Conservation (phyloP, 1,140 invertebrate genomes). For the Bombus fervidus region DNA sequence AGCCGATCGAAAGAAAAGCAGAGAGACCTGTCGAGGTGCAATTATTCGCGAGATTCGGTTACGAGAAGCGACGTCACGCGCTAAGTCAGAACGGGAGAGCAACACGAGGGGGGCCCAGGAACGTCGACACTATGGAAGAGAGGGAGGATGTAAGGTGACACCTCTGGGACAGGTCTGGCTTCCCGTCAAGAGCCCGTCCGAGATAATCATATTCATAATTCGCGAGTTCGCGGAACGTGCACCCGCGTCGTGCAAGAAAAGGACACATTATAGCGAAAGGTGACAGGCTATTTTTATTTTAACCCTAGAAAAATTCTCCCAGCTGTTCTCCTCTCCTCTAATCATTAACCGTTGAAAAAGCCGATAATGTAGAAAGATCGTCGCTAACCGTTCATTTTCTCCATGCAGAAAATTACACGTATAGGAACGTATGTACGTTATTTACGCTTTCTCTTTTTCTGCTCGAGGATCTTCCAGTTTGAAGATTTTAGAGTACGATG, state of each 20-base stretch:
- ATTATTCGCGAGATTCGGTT: slow-evolving; percentile 72
- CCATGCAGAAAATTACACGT: not conserved
- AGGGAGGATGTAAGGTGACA: slow-evolving; percentile 78
- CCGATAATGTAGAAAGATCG: not conserved
- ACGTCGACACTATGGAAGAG: slow-evolving; percentile 50
- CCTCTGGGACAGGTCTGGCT: slow-evolving; percentile 75
- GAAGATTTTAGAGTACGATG: not conserved
- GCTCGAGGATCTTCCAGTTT: not conserved
- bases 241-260: slow-evolving; percentile 50
- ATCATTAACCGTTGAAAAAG: not conserved
- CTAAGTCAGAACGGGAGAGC: slow-evolving; percentile 42
- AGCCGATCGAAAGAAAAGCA: slow-evolving; percentile 40
- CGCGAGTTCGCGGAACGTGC: slow-evolving; percentile 76
- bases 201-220: slow-evolving; percentile 80
- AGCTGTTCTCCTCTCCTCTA: not conserved
- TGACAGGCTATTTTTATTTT: slow-evolving; percentile 39
- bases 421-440: not conserved
- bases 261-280: slow-evolving; percentile 40
- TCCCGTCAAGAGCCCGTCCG: slow-evolving; percentile 75
- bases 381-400: not conserved
- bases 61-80: slow-evolving; percentile 55
- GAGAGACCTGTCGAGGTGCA: slow-evolving; percentile 49
- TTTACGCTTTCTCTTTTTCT: not conserved
- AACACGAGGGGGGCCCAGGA: slow-evolving; percentile 31
- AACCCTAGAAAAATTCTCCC: not conserved